These are phyloP conservation scores for Ryuthela nishihirai DNA, from an alignment of 2,888 invertebrate genomes.

Conservation along the genomic window DNA sequence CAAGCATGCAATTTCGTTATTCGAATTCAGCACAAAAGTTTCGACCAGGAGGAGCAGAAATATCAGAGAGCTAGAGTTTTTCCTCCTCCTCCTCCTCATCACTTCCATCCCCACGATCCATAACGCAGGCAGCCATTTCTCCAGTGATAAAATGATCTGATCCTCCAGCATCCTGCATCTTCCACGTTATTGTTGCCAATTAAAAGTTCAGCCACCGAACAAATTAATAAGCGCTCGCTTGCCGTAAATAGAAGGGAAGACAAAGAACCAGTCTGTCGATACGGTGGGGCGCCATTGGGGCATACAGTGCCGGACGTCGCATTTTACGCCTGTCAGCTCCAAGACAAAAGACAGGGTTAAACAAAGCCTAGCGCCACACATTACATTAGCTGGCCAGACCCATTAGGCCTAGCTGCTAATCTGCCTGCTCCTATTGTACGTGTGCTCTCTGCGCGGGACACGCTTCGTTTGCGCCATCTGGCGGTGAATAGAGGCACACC, in stretches of 20 bases:
- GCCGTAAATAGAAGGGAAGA: conserved; percentile 18
- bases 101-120: too few relatives aligned
- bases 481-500: too few relatives aligned
- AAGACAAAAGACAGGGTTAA: conserved; percentile 35
- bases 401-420: conserved; percentile 27
- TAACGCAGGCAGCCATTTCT: too few relatives aligned
- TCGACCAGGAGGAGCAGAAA: too few relatives aligned
- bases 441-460: conserved; percentile 4
- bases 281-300: too few relatives aligned
- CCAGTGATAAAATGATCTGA: too few relatives aligned
- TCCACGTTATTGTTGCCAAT: too few relatives aligned
- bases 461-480: conserved; percentile 36
- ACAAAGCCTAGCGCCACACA: conserved; percentile 33
- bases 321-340: conserved; percentile 31
- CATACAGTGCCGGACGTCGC: conserved; percentile 30
- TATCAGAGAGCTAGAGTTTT: too few relatives aligned
- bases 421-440: conserved; percentile 20
- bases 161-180: too few relatives aligned
- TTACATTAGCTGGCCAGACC: conserved; percentile 28
- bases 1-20: too few relatives aligned
- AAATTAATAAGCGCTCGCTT: conserved; percentile 31
- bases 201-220: conserved; percentile 31
- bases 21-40: too few relatives aligned
- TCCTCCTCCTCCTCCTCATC: too few relatives aligned
- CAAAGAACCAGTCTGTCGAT: conserved; percentile 20